A percentile compares a stretch with the other conserved stretches of the same genome.
Evolutionary conservation across 1,140 invertebrate genomes (phyloP).

Genomic region (Chironomus striatipennis): DNA sequence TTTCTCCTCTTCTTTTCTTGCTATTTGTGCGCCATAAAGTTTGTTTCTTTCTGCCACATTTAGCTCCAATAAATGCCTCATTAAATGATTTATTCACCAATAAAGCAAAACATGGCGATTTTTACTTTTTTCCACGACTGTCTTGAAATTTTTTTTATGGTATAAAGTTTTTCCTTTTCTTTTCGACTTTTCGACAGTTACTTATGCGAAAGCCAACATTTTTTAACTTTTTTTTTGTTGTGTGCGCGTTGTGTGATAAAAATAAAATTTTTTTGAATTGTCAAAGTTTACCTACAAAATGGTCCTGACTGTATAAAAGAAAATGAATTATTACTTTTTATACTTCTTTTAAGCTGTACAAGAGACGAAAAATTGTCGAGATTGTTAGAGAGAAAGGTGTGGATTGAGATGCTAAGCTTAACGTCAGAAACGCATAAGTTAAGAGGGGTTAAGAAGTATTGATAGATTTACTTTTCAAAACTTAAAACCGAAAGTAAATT

Average conservation of each 20-base stretch:
- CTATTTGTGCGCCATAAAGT: too few relatives aligned
- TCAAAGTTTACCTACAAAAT: neutral
- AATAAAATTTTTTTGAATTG: neutral
- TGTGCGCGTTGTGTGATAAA: neutral
- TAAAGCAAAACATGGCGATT: slow-evolving; percentile 3
- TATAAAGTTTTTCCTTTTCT: too few relatives aligned
- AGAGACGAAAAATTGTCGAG: too few relatives aligned
- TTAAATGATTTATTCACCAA: slow-evolving; percentile 16
- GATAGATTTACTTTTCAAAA: too few relatives aligned
- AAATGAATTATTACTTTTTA: neutral
- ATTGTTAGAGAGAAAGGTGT: too few relatives aligned
- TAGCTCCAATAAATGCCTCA: slow-evolving; percentile 17
- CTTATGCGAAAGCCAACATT: neutral
- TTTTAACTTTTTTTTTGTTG: neutral
- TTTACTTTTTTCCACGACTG: neutral
- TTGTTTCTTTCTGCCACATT: neutral
- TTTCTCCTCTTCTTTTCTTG: too few relatives aligned
- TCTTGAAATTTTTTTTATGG: neutral
- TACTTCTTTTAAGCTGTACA: too few relatives aligned
- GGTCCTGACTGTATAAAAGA: neutral
- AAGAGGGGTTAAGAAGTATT: too few relatives aligned
- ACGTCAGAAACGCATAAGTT: too few relatives aligned
- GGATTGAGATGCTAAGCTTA: too few relatives aligned
- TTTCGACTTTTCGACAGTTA: neutral
- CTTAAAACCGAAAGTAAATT: too few relatives aligned